These are phyloP conservation scores for Tinea pellionella DNA, from an alignment of 2,888 invertebrate species.

Conservation along the genomic window DNA sequence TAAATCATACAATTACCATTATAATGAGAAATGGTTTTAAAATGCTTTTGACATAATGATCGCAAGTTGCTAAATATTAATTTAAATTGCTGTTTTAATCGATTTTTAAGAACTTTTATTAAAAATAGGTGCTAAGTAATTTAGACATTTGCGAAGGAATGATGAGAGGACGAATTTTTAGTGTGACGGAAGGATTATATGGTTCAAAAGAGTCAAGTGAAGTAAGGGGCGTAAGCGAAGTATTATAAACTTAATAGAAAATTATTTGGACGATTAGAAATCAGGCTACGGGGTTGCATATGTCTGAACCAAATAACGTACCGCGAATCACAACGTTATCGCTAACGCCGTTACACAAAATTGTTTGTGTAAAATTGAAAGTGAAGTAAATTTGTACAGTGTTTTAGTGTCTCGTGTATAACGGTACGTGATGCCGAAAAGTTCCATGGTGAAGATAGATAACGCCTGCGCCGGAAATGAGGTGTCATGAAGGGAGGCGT, in stretches of 20 bases:
- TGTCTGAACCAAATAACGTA: conserved; percentile 40
- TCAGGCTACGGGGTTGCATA: conserved; percentile 27
- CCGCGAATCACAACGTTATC: conserved; percentile 35
- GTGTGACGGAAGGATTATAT: too few relatives aligned
- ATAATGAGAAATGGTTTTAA: too few relatives aligned
- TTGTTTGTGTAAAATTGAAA: conserved; percentile 63
- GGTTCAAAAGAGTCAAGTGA: too few relatives aligned
- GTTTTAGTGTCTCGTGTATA: conserved; percentile 46
- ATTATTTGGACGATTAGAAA: background rate
- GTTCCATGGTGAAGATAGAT: conserved; percentile 21
- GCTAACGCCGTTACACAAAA: conserved; percentile 42
- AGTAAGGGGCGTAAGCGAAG: too few relatives aligned
- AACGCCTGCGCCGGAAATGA: conserved; percentile 29
- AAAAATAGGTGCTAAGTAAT: too few relatives aligned
- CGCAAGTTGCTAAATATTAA: too few relatives aligned
- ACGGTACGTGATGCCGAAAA: conserved; percentile 40
- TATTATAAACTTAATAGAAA: background rate
- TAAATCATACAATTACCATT: background rate
- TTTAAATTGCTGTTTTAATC: too few relatives aligned
- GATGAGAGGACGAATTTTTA: too few relatives aligned
- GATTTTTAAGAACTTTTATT: too few relatives aligned
- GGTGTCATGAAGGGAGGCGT: conserved; percentile 28
- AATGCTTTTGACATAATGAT: too few relatives aligned
- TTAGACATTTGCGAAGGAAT: too few relatives aligned
- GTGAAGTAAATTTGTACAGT: conserved; percentile 62